Percentiles rank a stretch among this genome's conserved stretches.
These are phyloP conservation scores for Fragum fragum DNA, from an alignment of 2,888 invertebrate genomes.

Conservation along the genomic window DNA sequence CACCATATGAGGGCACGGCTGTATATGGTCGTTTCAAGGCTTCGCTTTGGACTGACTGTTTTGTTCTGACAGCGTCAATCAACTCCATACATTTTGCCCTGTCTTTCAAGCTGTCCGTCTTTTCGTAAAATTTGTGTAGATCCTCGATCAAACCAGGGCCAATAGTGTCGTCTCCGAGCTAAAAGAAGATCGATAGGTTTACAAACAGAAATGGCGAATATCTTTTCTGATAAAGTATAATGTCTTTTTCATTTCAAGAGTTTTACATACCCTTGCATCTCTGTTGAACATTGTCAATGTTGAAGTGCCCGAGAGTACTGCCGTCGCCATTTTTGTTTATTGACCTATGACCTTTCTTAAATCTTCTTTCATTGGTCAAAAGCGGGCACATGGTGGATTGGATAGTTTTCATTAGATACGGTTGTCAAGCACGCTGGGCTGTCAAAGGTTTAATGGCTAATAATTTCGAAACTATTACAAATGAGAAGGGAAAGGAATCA, in stretches of 20 bases:
- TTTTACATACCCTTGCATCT: slow-evolving; percentile 70
- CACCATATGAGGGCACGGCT: slow-evolving; percentile 78
- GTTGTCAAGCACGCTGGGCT: slow-evolving; percentile 19
- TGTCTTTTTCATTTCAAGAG: background rate
- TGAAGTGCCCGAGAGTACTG: slow-evolving; percentile 54
- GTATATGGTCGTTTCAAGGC: slow-evolving; percentile 72
- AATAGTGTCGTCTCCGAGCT: slow-evolving; percentile 81
- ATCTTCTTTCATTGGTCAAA: background rate
- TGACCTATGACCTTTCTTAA: slow-evolving; percentile 53
- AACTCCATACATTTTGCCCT: slow-evolving; percentile 81
- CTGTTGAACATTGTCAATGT: slow-evolving; percentile 66
- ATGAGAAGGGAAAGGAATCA: too few relatives aligned
- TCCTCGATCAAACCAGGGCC: slow-evolving; percentile 77
- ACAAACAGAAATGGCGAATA: background rate
- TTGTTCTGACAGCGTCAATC: slow-evolving; percentile 76
- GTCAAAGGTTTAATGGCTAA: background rate
- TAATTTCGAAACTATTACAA: too few relatives aligned
- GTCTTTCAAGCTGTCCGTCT: slow-evolving; percentile 76
- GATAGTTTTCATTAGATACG: slow-evolving; percentile 26
- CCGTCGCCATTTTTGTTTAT: slow-evolving; percentile 72
- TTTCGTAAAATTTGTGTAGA: slow-evolving; percentile 80
- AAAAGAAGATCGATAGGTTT: slow-evolving; percentile 38
- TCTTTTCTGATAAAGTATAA: background rate
- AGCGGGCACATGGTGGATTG: background rate
- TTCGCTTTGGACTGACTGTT: slow-evolving; percentile 59